Evolutionary conservation across 2,113 vertebrate species (phyloP).

Genomic region (Nesogale talazaci): DNA sequence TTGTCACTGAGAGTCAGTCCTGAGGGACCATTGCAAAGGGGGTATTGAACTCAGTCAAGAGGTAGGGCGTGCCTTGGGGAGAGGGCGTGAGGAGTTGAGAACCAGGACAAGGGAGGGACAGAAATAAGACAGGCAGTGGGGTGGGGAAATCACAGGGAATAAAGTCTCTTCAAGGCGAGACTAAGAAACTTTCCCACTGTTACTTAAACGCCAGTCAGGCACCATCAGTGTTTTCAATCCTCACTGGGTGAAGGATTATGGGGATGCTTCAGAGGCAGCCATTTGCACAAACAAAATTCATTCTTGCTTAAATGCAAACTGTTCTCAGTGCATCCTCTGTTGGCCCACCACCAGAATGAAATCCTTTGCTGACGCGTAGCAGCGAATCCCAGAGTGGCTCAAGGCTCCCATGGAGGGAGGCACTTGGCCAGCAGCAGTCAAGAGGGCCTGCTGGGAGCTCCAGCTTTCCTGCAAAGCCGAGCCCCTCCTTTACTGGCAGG

Average conservation of each 20-base stretch:
- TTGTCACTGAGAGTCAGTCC: too few relatives aligned
- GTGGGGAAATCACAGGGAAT: neutral
- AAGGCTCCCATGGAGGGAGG: neutral
- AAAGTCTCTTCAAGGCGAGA: neutral
- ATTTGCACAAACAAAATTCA: neutral
- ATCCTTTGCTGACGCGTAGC: neutral
- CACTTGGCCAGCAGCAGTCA: too few relatives aligned
- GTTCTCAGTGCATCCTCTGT: neutral
- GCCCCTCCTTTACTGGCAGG: constrained; percentile 25
- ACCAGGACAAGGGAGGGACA: neutral
- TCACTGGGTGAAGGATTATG: neutral
- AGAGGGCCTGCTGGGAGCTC: too few relatives aligned
- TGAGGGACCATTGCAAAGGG: too few relatives aligned
- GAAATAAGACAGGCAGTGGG: neutral
- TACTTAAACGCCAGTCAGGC: too few relatives aligned
- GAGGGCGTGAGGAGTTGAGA: neutral
- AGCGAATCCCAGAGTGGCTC: neutral
- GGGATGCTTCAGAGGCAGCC: constrained; percentile 8
- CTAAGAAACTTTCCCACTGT: neutral
- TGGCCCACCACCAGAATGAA: too few relatives aligned
- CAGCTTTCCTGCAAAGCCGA: neutral
- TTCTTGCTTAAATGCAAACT: neutral
- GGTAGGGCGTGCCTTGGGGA: too few relatives aligned
- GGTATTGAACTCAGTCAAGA: too few relatives aligned
- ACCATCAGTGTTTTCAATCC: too few relatives aligned